Evolutionary conservation across 1,140 invertebrate species (phyloP), one percentile per base, ranked within the genome.

Genomic region (Trichogramma pretiosum): DNA sequence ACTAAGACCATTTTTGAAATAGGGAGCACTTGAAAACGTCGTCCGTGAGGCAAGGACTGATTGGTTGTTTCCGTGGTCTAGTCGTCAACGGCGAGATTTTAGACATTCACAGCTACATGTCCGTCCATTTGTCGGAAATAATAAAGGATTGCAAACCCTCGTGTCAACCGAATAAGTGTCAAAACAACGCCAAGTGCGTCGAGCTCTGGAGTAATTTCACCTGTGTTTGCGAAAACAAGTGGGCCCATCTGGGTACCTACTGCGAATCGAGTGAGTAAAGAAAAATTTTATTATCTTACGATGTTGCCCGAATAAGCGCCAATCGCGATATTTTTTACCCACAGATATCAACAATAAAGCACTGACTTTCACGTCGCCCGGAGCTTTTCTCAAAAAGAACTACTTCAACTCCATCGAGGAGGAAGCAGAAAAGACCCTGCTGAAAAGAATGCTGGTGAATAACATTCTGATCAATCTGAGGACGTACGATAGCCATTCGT

Each of bases 61-160:
- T 93, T 54, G 92, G 92, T 8, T 96, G 92, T 65, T 91, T 95
- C 63, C 78, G 90, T 58, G 91, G 91, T 17, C 69, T 95, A 26
- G 87, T 92, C 1, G 89, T 94, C 13, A 94, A 94, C 62, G 86
- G 88, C 16, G 84, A 89, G 72, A 86, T 92, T 48, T 64, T 93
- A 21, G 88, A 94, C 62, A 87, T 96, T 51, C 89, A 91, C 63
- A 86, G 85, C 58, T 92, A 93, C 67, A 91, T 92, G 86, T 90
- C 86, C n/a, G 85, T 91, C 41, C 87, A 89, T 67, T 70, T 89
- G 30, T 87, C 85, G 30, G 87, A 90, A 70, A 91, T 95, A 45
- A 89, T 90, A 30, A 87, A 87, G 65, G 89, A 92, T 62, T 96
- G 92, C 62, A 89, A 88, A 62, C 89, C 91, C 4, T 92, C 87